Conservation (phyloP, 1,140 invertebrate genomes). For the Orussus abietinus region DNA sequence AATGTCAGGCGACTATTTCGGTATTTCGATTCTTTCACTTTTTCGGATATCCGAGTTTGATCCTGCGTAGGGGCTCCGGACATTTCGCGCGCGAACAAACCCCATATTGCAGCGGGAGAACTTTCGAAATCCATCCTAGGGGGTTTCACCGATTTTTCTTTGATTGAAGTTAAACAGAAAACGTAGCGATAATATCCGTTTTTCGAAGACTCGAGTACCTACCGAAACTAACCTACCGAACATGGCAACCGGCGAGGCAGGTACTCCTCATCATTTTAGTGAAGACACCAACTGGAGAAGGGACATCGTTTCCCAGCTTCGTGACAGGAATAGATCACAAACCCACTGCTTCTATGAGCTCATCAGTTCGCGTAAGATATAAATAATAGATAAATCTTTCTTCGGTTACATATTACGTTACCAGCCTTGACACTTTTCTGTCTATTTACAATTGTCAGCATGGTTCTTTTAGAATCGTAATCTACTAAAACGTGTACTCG, state of each 20-base stretch:
- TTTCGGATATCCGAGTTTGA: slow-evolving; percentile 8
- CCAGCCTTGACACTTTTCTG: no score
- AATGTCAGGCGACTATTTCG: slow-evolving; percentile 33
- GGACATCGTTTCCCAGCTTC: slow-evolving; percentile 56
- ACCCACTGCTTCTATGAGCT: slow-evolving; percentile 61
- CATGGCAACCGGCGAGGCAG: slow-evolving; percentile 35
- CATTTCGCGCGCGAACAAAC: neutral
- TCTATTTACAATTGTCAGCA: no score
- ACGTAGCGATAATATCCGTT: slow-evolving; percentile 2
- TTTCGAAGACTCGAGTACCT: neutral
- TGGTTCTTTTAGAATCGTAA: no score
- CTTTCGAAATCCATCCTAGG: slow-evolving; percentile 13
- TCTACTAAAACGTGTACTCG: no score
- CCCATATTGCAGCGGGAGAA: slow-evolving; percentile 9
- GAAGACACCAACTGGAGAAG: slow-evolving; percentile 55
- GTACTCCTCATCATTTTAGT: slow-evolving; percentile 23
- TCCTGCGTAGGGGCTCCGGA: slow-evolving; percentile 2
- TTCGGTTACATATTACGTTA: no score
- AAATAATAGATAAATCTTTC: no score
- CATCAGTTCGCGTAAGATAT: slow-evolving; percentile 59
- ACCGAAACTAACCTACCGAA: slow-evolving; percentile 11
- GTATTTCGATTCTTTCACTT: slow-evolving; percentile 15
- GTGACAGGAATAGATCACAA: slow-evolving; percentile 58
- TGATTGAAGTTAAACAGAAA: slow-evolving; percentile 19
- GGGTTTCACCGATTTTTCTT: slow-evolving; percentile 12